Conservation (phyloP, 1,140 invertebrate genomes). For the Branchinecta lindahli region DNA sequence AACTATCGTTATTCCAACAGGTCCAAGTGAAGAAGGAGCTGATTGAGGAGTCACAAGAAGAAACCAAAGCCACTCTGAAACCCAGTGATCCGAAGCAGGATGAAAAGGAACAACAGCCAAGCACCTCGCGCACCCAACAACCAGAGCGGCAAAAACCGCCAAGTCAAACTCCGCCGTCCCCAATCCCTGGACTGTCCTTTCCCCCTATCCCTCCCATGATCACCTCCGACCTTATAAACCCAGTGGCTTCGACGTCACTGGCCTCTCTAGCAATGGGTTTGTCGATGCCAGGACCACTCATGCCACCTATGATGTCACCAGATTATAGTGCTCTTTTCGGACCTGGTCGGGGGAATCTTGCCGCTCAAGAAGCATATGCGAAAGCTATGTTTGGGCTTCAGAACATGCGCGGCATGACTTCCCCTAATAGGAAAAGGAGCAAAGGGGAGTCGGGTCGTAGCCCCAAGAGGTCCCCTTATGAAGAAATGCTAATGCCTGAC, state of each 20-base stretch:
- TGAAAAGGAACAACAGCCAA: background rate
- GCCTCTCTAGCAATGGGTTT: constrained; percentile 4
- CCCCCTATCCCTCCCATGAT: background rate
- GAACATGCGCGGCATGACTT: background rate
- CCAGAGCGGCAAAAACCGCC: background rate
- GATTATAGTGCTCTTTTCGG: background rate
- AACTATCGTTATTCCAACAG: too few species aligned
- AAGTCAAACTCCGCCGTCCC: background rate
- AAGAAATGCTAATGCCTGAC: constrained; percentile 1
- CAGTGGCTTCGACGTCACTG: background rate
- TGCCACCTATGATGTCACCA: background rate
- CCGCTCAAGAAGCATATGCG: constrained; percentile 2
- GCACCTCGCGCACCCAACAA: background rate
- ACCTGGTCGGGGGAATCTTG: background rate
- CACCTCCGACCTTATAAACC: background rate
- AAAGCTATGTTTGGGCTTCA: background rate
- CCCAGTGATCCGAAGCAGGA: background rate
- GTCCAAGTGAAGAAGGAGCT: too few species aligned
- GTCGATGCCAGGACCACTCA: background rate
- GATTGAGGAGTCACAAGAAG: too few species aligned
- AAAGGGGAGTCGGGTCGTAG: background rate
- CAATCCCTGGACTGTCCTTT: background rate
- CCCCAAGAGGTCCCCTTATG: background rate
- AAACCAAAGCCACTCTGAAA: too few species aligned
- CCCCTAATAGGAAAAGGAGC: background rate